Conservation (phyloP, 35 echinoderm and acorn worm species). For the Nesometra sesokonis region DNA sequence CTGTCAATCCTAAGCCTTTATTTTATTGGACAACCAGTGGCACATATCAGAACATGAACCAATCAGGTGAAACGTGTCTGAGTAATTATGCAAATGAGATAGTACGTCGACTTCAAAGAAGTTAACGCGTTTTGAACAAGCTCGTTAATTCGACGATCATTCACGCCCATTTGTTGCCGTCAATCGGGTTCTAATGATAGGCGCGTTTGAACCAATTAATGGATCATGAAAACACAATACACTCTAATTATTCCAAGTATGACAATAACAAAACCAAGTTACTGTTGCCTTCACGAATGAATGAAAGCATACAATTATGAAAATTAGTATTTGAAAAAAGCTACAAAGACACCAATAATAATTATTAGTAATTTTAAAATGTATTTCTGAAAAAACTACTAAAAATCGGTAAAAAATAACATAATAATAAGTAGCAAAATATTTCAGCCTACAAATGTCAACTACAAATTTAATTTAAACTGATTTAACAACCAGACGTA, state of each 20-base stretch:
- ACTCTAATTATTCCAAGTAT: not conserved
- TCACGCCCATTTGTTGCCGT: not conserved
- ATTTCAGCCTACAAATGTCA: too few species aligned
- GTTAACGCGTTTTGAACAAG: not conserved
- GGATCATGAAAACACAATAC: not conserved
- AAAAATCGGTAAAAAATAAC: too few species aligned
- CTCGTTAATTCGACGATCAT: not conserved
- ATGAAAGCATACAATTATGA: too few species aligned
- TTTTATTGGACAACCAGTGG: not conserved
- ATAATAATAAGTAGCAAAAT: too few species aligned
- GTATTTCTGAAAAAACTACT: too few species aligned
- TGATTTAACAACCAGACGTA: too few species aligned
- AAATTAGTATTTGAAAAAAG: too few species aligned
- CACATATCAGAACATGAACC: not conserved
- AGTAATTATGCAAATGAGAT: not conserved
- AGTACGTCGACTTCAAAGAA: not conserved
- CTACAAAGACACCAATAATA: too few species aligned
- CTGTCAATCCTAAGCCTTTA: not conserved
- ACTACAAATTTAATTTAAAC: too few species aligned
- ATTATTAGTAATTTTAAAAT: too few species aligned
- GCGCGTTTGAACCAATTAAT: not conserved
- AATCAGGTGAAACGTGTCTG: not conserved
- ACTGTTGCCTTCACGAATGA: too few species aligned
- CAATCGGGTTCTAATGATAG: not conserved
- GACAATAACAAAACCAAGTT: not conserved